Evolutionary conservation across 1,140 invertebrate genomes (phyloP), one percentile per base, ranked within the genome.

Genomic region (Pararge aegeria): DNA sequence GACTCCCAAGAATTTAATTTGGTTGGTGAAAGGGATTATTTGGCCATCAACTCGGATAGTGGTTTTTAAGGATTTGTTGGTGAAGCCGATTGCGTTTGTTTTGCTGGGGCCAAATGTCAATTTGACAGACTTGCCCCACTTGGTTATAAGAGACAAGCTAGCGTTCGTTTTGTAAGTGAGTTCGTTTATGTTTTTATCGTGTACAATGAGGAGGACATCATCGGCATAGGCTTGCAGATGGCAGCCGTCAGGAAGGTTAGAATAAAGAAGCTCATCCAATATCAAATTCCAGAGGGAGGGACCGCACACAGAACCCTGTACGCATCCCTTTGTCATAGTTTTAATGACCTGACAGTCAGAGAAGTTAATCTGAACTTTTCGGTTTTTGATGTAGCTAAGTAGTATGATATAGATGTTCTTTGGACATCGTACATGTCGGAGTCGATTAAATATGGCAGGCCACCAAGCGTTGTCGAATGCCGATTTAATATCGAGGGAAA

Each of bases 231-330:
- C 86, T 12, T 83, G 63, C 0, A 69, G 42, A 0, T 66, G 57
- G 5, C 58, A 62, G 0, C 65, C 73, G 1, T 52, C 13, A 0
- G 58, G 53, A 0, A 69, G 44, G 9, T 51, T 40, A 0, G 77
- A 15, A 0, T 46, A n/a, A 5, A 88, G 55, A 2, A 88, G 66
- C 0, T 59, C 57, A 30, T 90, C 81, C 16, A 90, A 82, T 0
- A 87, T 59, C 0, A 90, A 5, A 40, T 89, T 90, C 82, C 89
- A 91, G 0, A 85, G 52, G 0, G 53, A 6, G 0, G 87, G 83
- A 0, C 87, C 88, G 0, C 87, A 70, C 0, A 85, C 74, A 0
- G 86, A 91, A 0, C 89, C 87, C 54, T 90, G 87, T 1, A 90
- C 83, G 19, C 90, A 85, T 0, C 90, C 87, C 12, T 27, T 10